phyloP scores from a whole-genome alignment of 2,888 invertebrate genomes.

The Ormia ochracea region DNA sequence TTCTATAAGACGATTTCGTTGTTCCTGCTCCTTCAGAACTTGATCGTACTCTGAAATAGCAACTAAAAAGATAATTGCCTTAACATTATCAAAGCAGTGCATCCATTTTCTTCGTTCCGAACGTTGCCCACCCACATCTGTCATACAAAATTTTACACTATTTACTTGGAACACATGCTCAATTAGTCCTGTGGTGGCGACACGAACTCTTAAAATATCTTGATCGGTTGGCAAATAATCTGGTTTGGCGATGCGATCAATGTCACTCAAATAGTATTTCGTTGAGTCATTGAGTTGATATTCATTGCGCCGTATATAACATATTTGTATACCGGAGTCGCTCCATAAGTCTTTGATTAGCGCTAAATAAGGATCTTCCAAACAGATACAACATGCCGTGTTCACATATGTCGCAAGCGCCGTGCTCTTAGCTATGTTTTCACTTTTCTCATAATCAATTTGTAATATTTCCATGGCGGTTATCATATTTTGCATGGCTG shows the following conservation, averaged over 20 bases:
- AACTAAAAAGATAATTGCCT: constrained; percentile 97
- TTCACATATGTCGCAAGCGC: constrained; percentile 8
- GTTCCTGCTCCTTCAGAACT: constrained; percentile 97
- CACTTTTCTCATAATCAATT: constrained; percentile 33
- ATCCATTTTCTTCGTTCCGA: constrained; percentile 54
- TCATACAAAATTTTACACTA: constrained; percentile 46
- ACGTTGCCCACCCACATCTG: constrained; percentile 54
- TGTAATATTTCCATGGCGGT: constrained; percentile 37
- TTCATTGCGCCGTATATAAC: constrained; percentile 97
- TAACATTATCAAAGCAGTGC: constrained; percentile 48
- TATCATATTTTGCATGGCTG: constrained; percentile 40
- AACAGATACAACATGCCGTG: neutral
- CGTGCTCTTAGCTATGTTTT: constrained; percentile 11
- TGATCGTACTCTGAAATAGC: constrained; percentile 95
- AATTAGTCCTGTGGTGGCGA: constrained; percentile 50
- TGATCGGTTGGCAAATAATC: constrained; percentile 48
- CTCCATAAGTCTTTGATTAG: constrained; percentile 96
- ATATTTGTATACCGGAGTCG: constrained; percentile 96
- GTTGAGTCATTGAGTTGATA: constrained; percentile 99
- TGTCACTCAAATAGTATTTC: constrained; percentile 95
- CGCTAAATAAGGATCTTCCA: constrained; percentile 76
- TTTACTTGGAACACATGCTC: constrained; percentile 37
- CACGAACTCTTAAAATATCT: constrained; percentile 55
- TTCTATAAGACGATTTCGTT: constrained; percentile 99
- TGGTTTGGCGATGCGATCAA: constrained; percentile 42